phyloP scores from a whole-genome alignment of 1,140 invertebrate species.

The Drosophila funebris region DNA sequence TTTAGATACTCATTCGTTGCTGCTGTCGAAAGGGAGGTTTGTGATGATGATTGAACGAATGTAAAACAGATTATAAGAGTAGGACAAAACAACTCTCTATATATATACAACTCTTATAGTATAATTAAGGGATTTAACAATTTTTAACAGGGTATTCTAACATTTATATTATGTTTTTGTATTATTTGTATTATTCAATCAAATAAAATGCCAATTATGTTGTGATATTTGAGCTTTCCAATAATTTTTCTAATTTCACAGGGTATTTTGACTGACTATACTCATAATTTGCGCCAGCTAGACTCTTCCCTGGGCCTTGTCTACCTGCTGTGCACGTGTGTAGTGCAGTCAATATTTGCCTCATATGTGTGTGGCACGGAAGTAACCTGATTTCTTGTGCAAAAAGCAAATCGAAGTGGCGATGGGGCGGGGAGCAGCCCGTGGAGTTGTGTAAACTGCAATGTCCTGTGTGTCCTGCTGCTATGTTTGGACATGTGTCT shows the following conservation, averaged over 20 bases:
- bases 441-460: constrained; percentile 54
- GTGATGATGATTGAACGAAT: neutral
- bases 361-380: constrained; percentile 55
- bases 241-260: neutral
- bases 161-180: too few species aligned
- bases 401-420: constrained; percentile 42
- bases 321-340: constrained; percentile 77
- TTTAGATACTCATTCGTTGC: neutral
- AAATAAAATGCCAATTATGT: too few species aligned
- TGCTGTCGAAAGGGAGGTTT: neutral
- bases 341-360: constrained; percentile 65
- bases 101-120: too few species aligned
- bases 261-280: neutral
- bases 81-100: too few species aligned
- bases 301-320: constrained; percentile 17
- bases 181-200: too few species aligned
- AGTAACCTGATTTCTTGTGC: constrained; percentile 73
- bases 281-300: too few species aligned
- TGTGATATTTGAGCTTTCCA: too few species aligned
- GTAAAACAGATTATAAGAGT: too few species aligned
- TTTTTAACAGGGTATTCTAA: too few species aligned
- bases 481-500: constrained; percentile 69
- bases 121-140: too few species aligned
- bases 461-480: constrained; percentile 44
- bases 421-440: constrained; percentile 10